These are phyloP conservation scores for Xylophagus ater DNA, from an alignment of 2,888 invertebrate genomes.

Conservation along the genomic window DNA sequence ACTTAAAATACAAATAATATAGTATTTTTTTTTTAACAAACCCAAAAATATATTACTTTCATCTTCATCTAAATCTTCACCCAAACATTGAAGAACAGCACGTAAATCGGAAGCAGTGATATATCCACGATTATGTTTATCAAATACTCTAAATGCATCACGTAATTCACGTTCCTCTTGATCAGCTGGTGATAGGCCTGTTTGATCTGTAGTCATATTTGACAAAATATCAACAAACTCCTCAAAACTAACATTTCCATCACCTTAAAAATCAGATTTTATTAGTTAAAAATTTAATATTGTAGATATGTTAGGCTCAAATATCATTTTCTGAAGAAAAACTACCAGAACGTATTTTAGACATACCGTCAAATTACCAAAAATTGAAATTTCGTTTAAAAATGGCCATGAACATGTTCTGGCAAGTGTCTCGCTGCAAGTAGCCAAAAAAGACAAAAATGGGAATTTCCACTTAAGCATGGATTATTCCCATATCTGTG, in stretches of 20 bases:
- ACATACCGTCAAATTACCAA: too few relatives aligned
- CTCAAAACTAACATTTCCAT: conserved; percentile 79
- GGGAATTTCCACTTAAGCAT: too few relatives aligned
- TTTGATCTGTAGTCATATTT: conserved; percentile 56
- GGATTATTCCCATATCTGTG: too few relatives aligned
- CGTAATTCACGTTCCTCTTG: conserved; percentile 73
- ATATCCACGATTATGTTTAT: conserved; percentile 82
- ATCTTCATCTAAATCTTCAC: conserved; percentile 80
- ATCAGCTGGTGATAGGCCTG: conserved; percentile 50
- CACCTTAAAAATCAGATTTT: conserved; percentile 44
- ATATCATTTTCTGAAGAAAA: too few relatives aligned
- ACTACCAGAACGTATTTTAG: too few relatives aligned
- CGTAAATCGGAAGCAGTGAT: conserved; percentile 80
- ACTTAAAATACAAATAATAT: conserved; percentile 46
- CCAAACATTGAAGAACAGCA: conserved; percentile 77
- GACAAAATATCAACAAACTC: conserved; percentile 79
- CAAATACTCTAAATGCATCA: conserved; percentile 81
- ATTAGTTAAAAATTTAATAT: neutral
- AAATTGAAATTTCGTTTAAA: too few relatives aligned
- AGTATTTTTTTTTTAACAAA: neutral
- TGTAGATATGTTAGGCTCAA: too few relatives aligned
- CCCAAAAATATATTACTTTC: conserved; percentile 55
- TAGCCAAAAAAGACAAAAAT: too few relatives aligned
- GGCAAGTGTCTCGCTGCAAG: too few relatives aligned
- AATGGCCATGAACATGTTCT: too few relatives aligned